phyloP scores from a whole-genome alignment of 2,113 vertebrate species.

The Sylvia atricapilla region DNA sequence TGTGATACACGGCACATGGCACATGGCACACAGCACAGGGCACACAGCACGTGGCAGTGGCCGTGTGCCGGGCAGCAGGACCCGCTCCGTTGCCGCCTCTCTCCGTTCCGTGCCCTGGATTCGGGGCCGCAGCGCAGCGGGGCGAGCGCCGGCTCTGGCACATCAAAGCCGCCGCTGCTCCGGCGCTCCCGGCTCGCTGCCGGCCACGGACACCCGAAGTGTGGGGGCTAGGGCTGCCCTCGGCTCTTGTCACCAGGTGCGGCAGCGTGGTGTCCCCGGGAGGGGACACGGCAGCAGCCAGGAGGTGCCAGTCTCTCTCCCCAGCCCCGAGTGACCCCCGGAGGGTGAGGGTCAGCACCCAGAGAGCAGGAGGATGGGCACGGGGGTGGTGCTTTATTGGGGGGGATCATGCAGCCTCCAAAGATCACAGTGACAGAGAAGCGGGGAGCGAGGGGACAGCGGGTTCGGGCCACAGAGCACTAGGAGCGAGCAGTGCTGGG shows the following conservation, averaged over 20 bases:
- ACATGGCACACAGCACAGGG: rapidly evolving
- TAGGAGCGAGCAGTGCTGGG: not conserved
- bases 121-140: not conserved
- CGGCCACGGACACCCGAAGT: not conserved
- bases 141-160: not conserved
- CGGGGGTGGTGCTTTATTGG: conserved; percentile 27
- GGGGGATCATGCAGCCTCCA: conserved; percentile 38
- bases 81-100: rapidly evolving
- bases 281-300: not conserved
- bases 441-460: not conserved
- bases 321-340: rapidly evolving
- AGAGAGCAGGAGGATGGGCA: not conserved
- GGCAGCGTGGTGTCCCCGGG: rapidly evolving
- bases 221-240: not conserved
- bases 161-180: not conserved
- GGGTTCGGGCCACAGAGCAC: rapidly evolving
- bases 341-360: not conserved
- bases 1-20: rapidly evolving
- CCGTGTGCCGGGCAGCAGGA: not conserved
- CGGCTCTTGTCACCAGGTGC: rapidly evolving
- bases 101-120: not conserved
- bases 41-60: not conserved
- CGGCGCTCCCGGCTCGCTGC: not conserved
- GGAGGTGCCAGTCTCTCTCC: not conserved
- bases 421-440: not conserved